Base-by-base conservation (phyloP, 2,113 vertebrate species). In the Sigmodon hispidus region DNA sequence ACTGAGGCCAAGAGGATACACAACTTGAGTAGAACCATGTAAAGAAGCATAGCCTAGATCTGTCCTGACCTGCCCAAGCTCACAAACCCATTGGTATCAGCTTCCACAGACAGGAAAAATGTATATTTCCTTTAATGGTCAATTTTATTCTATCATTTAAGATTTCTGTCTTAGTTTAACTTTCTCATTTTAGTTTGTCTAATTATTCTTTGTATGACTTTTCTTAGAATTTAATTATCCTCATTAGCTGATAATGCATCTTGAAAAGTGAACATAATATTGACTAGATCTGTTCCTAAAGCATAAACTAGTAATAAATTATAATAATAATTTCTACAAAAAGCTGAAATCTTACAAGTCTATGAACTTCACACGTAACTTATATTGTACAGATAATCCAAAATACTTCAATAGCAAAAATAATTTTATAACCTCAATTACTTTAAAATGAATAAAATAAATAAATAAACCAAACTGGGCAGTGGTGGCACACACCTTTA, bases 151-250 rank as follows among this genome's bases (percentile, higher is more conserved):
- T 67, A 48, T 5, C 50, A 57, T 52, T 84, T 63, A 63, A 16
- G 63, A 12, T 48, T 85, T 85, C 90, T 84, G 94, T 96, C 29
- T 92, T 96, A 10, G 77, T 34, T 87, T 31, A 93, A 91, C 4
- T 55, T 89, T 90, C 7, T 76, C n/a, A 93, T 93, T 87, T 96
- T 73, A 83, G 15, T 96, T 95, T 92, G 57, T 87, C 50, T 10
- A 94, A 52, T 94, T 69, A 93, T 19, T 91, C 9, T 72, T 55
- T 55, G 17, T 84, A 45, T 55, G 4, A 85, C 48, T 95, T 88
- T 92, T 87, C 80, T 90, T 92, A 97, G 45, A 93, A 90, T 21
- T 24, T 76, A 92, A 90, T 50, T 81, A 77, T 91, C 24, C 52
- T 87, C 88, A 94, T 65, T 90, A 48, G 45, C 52, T 52, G 24